Base-by-base conservation (phyloP, 2,797 vertebrate genomes). In the Lacerta agilis region DNA sequence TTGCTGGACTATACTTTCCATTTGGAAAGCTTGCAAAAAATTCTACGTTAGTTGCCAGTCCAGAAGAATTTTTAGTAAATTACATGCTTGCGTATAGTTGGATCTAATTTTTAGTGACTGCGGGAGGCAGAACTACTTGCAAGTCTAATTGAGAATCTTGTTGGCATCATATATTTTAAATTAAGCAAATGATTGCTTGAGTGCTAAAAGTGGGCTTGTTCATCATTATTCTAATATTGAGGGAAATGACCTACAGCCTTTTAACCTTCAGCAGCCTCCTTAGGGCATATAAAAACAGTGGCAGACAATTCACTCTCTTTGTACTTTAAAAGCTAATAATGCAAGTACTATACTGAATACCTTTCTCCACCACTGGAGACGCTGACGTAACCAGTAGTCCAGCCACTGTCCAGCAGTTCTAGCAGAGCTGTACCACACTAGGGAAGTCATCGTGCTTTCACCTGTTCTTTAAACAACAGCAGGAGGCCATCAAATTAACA, bases 351-450 rank as follows among this genome's bases (percentile, higher is more conserved):
- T 33, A 71, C 41, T 38, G 10, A 67, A 94, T 96, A 99, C 99
- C 97, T 99, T 99, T 95, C 97, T 98, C 99, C 99, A 99, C 99
- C 99, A 99, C 64, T 97, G 98, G 3, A 99, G 97, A 85, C 99
- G 97, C 86, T 98, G 98, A 33, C 97, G 97, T 61, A 98, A 94
- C 98, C 99, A 99, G 95, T 98, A 98, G 95, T 99, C 98, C 33
- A 98, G 96, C 98, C 98, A 99, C 87, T 98, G 98, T 79, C 97
- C 97, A 2, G 98, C 96, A 27, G 98, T 98, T 87, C 97, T 98
- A 88, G 97, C 95, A 82, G 98, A 97, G 93, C 98, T 98, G 96
- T 99, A 99, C 99, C 99, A 99, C 13, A 98, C 97, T 69, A 99
- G 96, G n/a, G 98, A 98, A 0, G 98, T 96, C 69, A 97, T 93